These are phyloP conservation scores for Notarius lentiginosus DNA, from an alignment of 2,113 vertebrate genomes.

Conservation along the genomic window DNA sequence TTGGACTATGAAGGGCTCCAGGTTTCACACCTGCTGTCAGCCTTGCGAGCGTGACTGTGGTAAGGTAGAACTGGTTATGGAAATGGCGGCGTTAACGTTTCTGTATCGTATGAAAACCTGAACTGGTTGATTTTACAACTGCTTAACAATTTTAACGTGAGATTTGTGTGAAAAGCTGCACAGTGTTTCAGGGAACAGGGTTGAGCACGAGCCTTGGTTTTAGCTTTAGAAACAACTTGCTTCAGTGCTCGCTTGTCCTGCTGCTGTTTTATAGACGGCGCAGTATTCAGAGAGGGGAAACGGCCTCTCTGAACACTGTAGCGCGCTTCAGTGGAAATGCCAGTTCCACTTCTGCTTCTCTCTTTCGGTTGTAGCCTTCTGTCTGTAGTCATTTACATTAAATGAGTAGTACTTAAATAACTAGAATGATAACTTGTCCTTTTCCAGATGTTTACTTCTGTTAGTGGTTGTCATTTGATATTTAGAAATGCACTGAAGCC, in stretches of 20 bases:
- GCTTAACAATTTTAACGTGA: neutral
- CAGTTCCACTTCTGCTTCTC: conserved; percentile 32
- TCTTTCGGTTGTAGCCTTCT: neutral
- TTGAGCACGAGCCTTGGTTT: neutral
- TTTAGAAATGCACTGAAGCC: neutral
- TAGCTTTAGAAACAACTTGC: neutral
- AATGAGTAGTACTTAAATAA: neutral
- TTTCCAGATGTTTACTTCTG: neutral
- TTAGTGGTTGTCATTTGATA: neutral
- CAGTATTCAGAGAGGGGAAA: neutral
- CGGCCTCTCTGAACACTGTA: neutral
- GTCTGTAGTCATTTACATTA: neutral
- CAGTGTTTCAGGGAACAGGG: neutral
- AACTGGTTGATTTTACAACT: neutral
- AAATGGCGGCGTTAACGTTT: neutral
- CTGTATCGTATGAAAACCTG: neutral
- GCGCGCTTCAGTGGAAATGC: neutral
- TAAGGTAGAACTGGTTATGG: neutral
- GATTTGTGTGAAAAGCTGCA: neutral
- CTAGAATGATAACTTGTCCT: neutral
- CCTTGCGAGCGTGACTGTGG: neutral
- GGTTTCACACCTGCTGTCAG: neutral
- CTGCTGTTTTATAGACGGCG: neutral
- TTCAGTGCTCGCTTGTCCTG: neutral
- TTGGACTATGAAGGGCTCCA: neutral